phyloP scores from a whole-genome alignment of 2,113 vertebrate genomes.

The Cyanoramphus novaezelandiae region DNA sequence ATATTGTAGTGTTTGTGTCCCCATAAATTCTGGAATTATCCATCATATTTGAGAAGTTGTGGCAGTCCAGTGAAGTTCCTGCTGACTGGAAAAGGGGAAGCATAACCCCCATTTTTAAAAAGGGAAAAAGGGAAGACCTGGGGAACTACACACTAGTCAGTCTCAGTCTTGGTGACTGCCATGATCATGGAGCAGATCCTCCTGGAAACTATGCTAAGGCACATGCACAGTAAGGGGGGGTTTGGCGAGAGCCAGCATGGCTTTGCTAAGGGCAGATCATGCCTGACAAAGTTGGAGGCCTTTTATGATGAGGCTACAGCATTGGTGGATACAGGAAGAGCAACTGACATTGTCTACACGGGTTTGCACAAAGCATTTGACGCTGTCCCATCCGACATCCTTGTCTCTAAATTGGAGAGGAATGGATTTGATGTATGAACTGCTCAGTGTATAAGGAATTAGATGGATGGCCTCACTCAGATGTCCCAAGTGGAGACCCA shows the following conservation, averaged over 20 bases:
- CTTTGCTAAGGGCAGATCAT: not conserved
- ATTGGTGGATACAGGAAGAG: not conserved
- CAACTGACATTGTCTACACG: not conserved
- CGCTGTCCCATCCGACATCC: not conserved
- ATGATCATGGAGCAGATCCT: not conserved
- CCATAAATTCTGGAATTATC: not conserved
- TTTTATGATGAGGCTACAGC: not conserved
- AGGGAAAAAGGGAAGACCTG: not conserved
- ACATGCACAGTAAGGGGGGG: not conserved
- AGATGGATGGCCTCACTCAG: not conserved
- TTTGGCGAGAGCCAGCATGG: not conserved
- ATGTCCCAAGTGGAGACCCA: not conserved
- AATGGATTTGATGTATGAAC: not conserved
- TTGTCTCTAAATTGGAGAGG: not conserved
- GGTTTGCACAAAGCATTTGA: not conserved
- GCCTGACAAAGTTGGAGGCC: not conserved
- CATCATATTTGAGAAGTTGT: not conserved
- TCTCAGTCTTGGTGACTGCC: not conserved
- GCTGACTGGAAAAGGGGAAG: not conserved
- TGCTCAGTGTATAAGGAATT: not conserved
- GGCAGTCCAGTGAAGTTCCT: not conserved
- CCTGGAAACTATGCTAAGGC: not conserved
- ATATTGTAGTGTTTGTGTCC: not conserved
- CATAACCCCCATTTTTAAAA: not conserved
- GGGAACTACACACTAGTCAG: not conserved